Base-by-base conservation (phyloP, 2,888 invertebrate genomes). In the Euzetes globulus region DNA sequence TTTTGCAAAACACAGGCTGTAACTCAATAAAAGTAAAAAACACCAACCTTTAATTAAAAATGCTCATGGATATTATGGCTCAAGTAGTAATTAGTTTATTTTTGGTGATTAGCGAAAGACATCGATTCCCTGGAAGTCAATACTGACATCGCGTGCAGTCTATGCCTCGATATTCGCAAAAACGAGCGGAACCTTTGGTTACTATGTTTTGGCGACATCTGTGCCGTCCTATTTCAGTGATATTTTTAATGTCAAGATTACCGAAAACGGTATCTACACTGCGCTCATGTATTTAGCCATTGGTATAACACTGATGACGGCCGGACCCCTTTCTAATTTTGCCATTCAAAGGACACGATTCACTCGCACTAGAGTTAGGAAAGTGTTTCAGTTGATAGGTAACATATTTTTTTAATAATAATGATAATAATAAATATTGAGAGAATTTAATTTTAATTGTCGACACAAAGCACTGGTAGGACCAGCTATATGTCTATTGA, bases 371-470 rank as follows among this genome's bases (percentile, higher is more conserved):
- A 22, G 37, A 15, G 71, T 74, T 22, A n/a, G 74, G n/a, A 74
- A 74, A 60, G 25, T 71, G 13, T 74, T 74, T 60, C 74, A 74
- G 60, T 9, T 55, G 17, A 45, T 74, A 1, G 76, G 77, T 77
- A 76, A 73, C 73, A 58, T 71, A 4, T n/a, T 13, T 19, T 58
- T 19, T 55, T 15, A 37, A 7, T 29, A 68, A 41, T 33, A 1
- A 22, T n/a, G n/a, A n/a, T n/a, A n/a, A n/a, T n/a, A n/a, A n/a
- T n/a, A n/a, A n/a, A n/a, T n/a, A n/a, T n/a, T n/a, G 9, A 68
- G 9, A 41, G 22, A 29, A 22, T 55, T 63, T 60, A 13, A 15
- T 52, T n/a, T n/a, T n/a, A n/a, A n/a, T n/a, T n/a, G n/a, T n/a
- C n/a, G n/a, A 70, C 19, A 1, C 19, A 41, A 37, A 75, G 76